Evolutionary conservation across 2,113 vertebrate genomes (phyloP), one percentile per base, ranked within the genome.

Genomic region (Cryptotis parvus): DNA sequence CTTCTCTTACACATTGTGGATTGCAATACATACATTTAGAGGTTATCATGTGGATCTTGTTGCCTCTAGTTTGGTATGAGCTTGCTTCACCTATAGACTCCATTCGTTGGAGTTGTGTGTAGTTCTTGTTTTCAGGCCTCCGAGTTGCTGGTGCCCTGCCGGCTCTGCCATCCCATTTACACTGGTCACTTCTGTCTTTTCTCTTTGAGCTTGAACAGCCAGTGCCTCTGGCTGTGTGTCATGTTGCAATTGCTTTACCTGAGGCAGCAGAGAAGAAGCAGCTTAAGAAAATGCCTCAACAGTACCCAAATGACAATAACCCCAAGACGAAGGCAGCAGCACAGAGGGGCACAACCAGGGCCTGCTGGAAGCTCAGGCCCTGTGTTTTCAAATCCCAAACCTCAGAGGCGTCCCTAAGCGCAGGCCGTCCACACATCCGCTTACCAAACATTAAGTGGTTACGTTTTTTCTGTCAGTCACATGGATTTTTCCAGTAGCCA

Each of bases 391-490:
- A 15, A 72, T 87, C 79, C 75, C 27, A 69, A 92, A 87, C 82
- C 52, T n/a, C 80, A 63, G 1, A 89, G 91, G 91, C 68, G 65
- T 92, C 89, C 55, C 41, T 89, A 95, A 90, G 94, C 29, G 11
- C 65, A 86, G 22, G 9, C 69, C 43, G 92, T 89, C 90, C 69
- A 81, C 69, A 75, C 52, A 45, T 78, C 94, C 97, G 91, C 96
- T 97, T 95, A 97, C 93, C 95, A 80, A 72, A 93, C 70, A 91
- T 70, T 94, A 88, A 90, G 90, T 78, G 86, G 33, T 80, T 88
- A 89, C 83, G 74, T 91, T 84, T 81, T 73, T 79, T 61, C 41
- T 52, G 76, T 87, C 93, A 84, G 83, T 94, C 88, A 94, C 43
- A 31, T 79, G 73, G 86, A 70, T 89, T 93, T 89, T 93, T 93